A percentile compares a stretch with the other conserved stretches of the same genome.
Conservation (phyloP, 1,140 invertebrate genomes). For the Lepidurus couesii region DNA sequence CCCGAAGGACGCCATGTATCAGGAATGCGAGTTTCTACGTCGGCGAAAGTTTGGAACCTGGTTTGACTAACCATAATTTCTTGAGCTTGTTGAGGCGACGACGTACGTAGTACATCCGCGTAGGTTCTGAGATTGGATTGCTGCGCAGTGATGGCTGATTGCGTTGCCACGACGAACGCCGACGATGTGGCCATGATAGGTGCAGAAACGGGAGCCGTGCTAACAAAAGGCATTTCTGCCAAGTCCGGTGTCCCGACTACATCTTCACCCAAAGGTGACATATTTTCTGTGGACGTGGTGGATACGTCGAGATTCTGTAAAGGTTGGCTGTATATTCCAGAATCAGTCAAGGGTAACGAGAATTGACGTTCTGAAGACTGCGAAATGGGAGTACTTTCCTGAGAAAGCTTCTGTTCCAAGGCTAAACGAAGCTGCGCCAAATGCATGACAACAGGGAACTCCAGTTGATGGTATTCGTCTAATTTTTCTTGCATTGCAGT, state of each 20-base stretch:
- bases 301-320: not conserved
- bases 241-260: not conserved
- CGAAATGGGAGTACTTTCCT: conserved; percentile 4
- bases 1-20: conserved; percentile 25
- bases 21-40: conserved; percentile 14
- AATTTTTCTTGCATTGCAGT: conserved; percentile 56
- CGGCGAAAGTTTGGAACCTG: not conserved
- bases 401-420: conserved; percentile 25
- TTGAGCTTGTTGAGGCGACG: not conserved
- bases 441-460: conserved; percentile 22
- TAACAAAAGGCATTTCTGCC: not conserved
- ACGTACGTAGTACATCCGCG: conserved; percentile 30
- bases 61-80: not conserved
- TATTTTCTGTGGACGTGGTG: not conserved
- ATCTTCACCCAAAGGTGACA: not conserved
- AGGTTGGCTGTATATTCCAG: conserved; percentile 27
- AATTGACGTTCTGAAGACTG: not conserved
- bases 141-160: conserved; percentile 15
- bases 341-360: conserved; percentile 17
- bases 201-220: not conserved
- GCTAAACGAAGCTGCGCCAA: conserved; percentile 27
- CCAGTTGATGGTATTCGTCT: conserved; percentile 56
- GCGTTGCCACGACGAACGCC: not conserved
- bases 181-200: conserved; percentile 14
- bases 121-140: conserved; percentile 28